A percentile compares a stretch with the other conserved stretches of the same genome.
Evolutionary conservation across 2,797 vertebrate genomes (phyloP).

Genomic region (Sparus aurata): DNA sequence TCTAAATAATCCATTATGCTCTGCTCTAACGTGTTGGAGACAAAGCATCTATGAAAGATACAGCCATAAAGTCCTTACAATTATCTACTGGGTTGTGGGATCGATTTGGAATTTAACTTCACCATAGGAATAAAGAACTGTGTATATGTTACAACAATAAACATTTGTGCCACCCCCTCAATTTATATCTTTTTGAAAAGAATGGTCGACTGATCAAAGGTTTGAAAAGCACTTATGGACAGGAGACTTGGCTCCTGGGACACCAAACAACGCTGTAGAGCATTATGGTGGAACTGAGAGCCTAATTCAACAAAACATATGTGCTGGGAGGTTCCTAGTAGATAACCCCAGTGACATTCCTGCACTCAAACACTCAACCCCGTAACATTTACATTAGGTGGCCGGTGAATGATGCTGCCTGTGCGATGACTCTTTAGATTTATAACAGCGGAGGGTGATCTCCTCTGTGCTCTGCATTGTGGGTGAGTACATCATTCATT

Average conservation of each 20-base stretch:
- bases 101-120: slow-evolving; percentile 13
- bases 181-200: slow-evolving; percentile 2
- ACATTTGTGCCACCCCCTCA: background rate
- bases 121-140: background rate
- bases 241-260: background rate
- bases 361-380: slow-evolving; percentile 53
- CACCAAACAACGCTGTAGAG: background rate
- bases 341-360: slow-evolving; percentile 63
- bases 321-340: slow-evolving; percentile 44
- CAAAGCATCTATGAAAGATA: background rate
- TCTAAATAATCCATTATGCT: background rate
- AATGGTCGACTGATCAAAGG: background rate
- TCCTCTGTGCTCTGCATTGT: slow-evolving; percentile 30
- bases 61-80: background rate
- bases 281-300: slow-evolving; percentile 2
- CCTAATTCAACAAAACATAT: slow-evolving; percentile 50
- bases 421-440: slow-evolving; percentile 46
- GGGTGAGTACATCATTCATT: slow-evolving; percentile 9
- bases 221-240: background rate
- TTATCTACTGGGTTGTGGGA: background rate
- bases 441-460: slow-evolving; percentile 16
- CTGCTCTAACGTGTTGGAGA: background rate
- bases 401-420: slow-evolving; percentile 43
- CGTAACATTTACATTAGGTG: slow-evolving; percentile 51
- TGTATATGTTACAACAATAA: background rate